Conservation (phyloP, 2,888 invertebrate species). For the Abrostola triplasia region DNA sequence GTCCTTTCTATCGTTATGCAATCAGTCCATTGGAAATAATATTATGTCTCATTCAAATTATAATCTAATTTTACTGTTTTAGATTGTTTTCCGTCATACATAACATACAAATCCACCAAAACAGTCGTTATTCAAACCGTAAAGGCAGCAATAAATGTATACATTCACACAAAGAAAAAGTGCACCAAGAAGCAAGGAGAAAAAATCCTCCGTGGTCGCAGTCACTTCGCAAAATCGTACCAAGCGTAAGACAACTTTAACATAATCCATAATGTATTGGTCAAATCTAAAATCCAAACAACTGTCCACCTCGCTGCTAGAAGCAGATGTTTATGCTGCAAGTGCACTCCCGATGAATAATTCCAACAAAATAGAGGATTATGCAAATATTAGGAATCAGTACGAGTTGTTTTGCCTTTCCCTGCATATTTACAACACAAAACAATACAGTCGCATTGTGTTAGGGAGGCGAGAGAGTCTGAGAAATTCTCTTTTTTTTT, state of each 20-base stretch:
- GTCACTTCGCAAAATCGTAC: background rate
- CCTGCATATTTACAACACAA: constrained; percentile 52
- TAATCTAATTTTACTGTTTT: no score
- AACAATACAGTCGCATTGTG: constrained; percentile 47
- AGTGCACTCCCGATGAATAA: constrained; percentile 71
- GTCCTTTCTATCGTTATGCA: no score
- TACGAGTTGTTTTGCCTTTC: constrained; percentile 56
- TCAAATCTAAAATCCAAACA: constrained; percentile 30
- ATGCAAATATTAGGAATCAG: constrained; percentile 74
- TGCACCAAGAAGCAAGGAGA: no score
- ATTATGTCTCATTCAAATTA: no score
- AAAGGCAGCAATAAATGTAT: no score
- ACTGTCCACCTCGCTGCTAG: constrained; percentile 18
- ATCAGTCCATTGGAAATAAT: no score
- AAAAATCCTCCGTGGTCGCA: background rate
- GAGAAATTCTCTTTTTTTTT: background rate
- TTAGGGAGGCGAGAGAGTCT: constrained; percentile 13
- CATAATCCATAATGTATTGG: constrained; percentile 44
- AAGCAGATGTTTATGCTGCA: constrained; percentile 66
- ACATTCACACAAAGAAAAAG: no score
- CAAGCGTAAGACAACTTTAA: constrained; percentile 9
- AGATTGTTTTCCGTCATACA: no score
- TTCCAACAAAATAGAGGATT: constrained; percentile 77
- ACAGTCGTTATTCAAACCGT: no score
- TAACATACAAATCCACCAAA: no score